phyloP scores from a whole-genome alignment of 1,140 invertebrate genomes.

The Ooceraea biroi region DNA sequence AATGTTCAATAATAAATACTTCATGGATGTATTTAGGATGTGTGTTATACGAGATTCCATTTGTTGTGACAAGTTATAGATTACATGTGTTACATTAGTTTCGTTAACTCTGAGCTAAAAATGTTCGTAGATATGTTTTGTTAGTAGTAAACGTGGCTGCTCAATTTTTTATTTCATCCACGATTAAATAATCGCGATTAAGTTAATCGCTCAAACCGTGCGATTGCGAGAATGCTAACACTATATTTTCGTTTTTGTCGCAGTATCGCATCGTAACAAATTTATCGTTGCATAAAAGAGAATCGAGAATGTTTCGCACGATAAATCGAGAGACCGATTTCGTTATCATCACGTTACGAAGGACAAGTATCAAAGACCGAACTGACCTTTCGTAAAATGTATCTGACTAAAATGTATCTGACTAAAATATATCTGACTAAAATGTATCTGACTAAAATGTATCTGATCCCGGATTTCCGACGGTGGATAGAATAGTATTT shows the following conservation, averaged over 20 bases:
- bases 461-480: slow-evolving; percentile 6
- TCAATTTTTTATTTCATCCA: background rate
- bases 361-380: background rate
- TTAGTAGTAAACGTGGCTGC: background rate
- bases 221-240: background rate
- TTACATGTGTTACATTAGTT: background rate
- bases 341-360: background rate
- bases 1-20: background rate
- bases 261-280: background rate
- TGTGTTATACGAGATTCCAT: background rate
- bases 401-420: too few relatives aligned
- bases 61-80: background rate
- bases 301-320: background rate
- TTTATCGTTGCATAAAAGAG: background rate
- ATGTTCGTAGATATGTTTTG: too few relatives aligned
- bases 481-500: slow-evolving; percentile 29
- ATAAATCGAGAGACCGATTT: background rate
- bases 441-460: slow-evolving; percentile 4
- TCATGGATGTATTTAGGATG: background rate
- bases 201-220: background rate
- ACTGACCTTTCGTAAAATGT: slow-evolving; percentile 19
- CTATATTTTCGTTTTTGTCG: background rate
- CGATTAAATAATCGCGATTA: too few relatives aligned
- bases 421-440: slow-evolving; percentile 33
- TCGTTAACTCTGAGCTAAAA: too few relatives aligned